Base-by-base conservation (phyloP, 1,140 invertebrate species). In the Hyposmocoma kahamanoa region DNA sequence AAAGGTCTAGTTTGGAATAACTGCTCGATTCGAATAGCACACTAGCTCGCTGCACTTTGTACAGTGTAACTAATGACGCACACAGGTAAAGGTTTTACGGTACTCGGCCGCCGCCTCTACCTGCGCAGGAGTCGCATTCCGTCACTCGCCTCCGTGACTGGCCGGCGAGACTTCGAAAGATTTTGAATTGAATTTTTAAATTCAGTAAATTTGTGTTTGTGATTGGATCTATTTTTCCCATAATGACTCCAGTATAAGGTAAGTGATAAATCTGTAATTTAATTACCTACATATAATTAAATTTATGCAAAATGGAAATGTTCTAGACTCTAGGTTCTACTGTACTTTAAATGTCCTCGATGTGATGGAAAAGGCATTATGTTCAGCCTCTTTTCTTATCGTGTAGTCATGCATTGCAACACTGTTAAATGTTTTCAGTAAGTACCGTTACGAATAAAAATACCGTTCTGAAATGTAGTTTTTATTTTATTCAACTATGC, bases 81-180 rank as follows among this genome's bases (percentile, higher is more conserved):
- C 24, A 28, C 24, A 28, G 11, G 11, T 28, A 11, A 28, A 6
- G 11, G 24, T n/a, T n/a, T n/a, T n/a, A n/a, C n/a, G n/a, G n/a
- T n/a, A n/a, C n/a, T 2, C 8, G 8, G 13, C 3, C 10, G 19
- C 22, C 34, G 10, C 10, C 60, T 63, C 54, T 81, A 79, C 76
- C 80, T 84, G 79, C 77, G 79, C 77, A 69, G 67, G 80, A 81
- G 80, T 72, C 77, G 53, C 79, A 84, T 84, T 84, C 79, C 77
- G 73, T 68, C 66, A 65, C 61, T 66, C 67, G 78, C 77, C 70
- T 73, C 53, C 63, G 63, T 67, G 50, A 75, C 72, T 73, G 75
- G 67, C 67, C 72, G 68, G 50, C 65, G 56, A 73, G 70, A 68
- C 74, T 71, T 47, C n/a, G 53, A 73, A 82, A 72, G 68, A 72